Percentiles rank a stretch among this genome's conserved stretches.
These are phyloP conservation scores for Oceanodroma leucorhoa DNA, from an alignment of 2,797 vertebrate genomes.

Conservation along the genomic window DNA sequence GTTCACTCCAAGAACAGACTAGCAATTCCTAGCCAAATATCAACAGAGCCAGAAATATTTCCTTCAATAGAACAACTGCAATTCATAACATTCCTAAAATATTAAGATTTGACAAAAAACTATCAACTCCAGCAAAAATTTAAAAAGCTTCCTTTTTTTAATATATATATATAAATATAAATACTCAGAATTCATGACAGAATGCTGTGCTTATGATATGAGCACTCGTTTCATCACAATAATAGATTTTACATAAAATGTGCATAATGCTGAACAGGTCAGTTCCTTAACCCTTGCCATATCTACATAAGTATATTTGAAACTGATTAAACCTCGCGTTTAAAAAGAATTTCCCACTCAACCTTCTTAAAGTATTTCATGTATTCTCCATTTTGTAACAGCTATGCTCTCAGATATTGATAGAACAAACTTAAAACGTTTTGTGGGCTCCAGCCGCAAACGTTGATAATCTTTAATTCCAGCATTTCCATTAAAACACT, in stretches of 20 bases:
- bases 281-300: neutral
- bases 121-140: neutral
- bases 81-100: neutral
- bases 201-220: accelerated
- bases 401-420: neutral
- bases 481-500: neutral
- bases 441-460: neutral
- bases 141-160: neutral
- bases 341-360: neutral
- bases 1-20: neutral
- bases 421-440: neutral
- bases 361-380: neutral
- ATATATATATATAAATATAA: neutral
- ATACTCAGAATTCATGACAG: neutral
- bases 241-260: neutral
- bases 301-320: neutral
- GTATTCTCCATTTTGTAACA: neutral
- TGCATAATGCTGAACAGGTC: neutral
- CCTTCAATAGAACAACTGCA: neutral
- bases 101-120: neutral
- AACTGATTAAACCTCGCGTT: neutral
- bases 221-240: neutral
- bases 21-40: neutral
- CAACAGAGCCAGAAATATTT: neutral
- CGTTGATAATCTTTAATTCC: neutral